phyloP scores from a whole-genome alignment of 1,140 invertebrate genomes.

The Plectrocnemia conspersa region DNA sequence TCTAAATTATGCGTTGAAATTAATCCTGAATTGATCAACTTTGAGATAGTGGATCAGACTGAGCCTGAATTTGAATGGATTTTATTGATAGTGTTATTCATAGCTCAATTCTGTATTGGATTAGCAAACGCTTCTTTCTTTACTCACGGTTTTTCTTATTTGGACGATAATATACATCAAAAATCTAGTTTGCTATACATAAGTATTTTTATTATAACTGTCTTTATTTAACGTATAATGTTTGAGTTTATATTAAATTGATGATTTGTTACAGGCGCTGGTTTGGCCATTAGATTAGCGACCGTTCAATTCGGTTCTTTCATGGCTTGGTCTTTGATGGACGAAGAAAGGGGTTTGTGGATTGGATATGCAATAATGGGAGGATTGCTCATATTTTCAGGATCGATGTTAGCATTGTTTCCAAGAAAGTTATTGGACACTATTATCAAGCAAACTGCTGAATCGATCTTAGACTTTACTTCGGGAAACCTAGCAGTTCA shows the following conservation, averaged over 20 bases:
- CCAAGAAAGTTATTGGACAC: constrained; percentile 54
- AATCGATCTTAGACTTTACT: constrained; percentile 41
- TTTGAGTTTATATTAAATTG: constrained; percentile 3
- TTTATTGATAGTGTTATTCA: constrained; percentile 52
- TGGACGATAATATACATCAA: constrained; percentile 62
- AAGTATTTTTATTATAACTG: constrained; percentile 36
- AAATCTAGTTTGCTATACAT: constrained; percentile 53
- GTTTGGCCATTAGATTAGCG: constrained; percentile 38
- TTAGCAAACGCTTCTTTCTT: constrained; percentile 59
- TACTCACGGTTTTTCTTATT: constrained; percentile 61
- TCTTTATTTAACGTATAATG: not conserved
- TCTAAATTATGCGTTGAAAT: constrained; percentile 40
- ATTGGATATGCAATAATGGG: constrained; percentile 60
- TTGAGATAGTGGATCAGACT: not conserved
- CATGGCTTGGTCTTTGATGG: constrained; percentile 39
- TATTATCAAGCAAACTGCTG: constrained; percentile 55
- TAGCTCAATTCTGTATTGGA: constrained; percentile 56
- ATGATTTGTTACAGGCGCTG: constrained; percentile 25
- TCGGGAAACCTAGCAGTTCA: constrained; percentile 17
- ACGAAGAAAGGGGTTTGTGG: constrained; percentile 42
- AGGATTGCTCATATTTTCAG: constrained; percentile 50
- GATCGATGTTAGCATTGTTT: constrained; percentile 55
- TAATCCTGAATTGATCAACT: too few species aligned
- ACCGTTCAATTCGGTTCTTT: constrained; percentile 42
- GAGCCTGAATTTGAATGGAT: constrained; percentile 37